Conservation (phyloP, 1,140 invertebrate species). For the Cydia amplana region DNA sequence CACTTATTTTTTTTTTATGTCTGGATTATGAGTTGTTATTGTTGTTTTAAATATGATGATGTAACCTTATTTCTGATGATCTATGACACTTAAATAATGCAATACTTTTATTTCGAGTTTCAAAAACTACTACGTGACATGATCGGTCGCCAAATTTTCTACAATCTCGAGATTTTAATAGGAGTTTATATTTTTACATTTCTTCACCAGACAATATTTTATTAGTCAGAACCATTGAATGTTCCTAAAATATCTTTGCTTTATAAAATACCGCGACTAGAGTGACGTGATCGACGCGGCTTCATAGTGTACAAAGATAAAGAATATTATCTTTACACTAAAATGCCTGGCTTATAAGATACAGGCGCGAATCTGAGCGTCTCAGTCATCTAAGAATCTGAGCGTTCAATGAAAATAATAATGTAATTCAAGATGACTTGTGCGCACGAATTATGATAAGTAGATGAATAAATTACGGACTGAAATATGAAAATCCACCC, state of each 20-base stretch:
- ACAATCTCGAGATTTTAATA: background rate
- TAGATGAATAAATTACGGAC: constrained; percentile 5
- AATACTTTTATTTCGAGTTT: background rate
- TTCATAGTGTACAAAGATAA: background rate
- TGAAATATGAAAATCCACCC: background rate
- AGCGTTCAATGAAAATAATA: constrained; percentile 4
- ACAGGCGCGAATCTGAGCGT: background rate
- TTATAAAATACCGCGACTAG: constrained; percentile 28
- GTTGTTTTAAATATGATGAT: background rate
- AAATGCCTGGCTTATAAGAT: background rate
- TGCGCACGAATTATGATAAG: background rate
- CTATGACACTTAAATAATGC: no score
- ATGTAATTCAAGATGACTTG: background rate
- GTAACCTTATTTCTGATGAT: background rate
- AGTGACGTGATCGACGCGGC: constrained; percentile 18
- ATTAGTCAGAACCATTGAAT: constrained; percentile 12
- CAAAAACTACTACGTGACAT: background rate
- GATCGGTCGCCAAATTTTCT: background rate
- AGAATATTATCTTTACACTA: background rate
- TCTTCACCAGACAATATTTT: constrained; percentile 23
- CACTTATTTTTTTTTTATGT: no score
- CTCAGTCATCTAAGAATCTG: no score
- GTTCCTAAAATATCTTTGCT: constrained; percentile 23
- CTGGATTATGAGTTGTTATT: no score
- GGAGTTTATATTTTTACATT: constrained; percentile 29